Percentiles rank a stretch among this genome's conserved stretches.
phyloP scores from a whole-genome alignment of 2,888 invertebrate genomes.

The Diloba caeruleocephala region DNA sequence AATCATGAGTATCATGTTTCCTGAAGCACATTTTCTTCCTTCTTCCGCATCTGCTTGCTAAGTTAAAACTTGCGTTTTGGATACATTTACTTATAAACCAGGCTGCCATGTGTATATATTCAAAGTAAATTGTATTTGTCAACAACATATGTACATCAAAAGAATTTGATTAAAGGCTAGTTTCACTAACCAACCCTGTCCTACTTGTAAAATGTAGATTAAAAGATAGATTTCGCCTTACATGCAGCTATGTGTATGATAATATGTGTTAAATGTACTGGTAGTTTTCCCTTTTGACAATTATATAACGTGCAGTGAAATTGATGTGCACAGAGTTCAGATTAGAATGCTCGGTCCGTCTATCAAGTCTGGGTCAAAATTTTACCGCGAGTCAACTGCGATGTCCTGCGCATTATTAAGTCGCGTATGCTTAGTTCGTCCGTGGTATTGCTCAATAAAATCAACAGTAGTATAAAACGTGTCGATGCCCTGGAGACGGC shows the following conservation, averaged over 20 bases:
- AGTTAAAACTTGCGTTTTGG: too few relatives aligned
- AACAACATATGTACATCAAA: conserved; percentile 31
- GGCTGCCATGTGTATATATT: conserved; percentile 11
- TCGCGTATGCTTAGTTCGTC: conserved; percentile 63
- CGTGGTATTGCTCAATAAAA: conserved; percentile 77
- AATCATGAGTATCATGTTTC: too few relatives aligned
- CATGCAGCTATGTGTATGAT: conserved; percentile 33
- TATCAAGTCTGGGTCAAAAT: conserved; percentile 81
- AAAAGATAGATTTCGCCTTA: conserved; percentile 49
- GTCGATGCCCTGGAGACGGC: conserved; percentile 74
- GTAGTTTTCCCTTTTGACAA: conserved; percentile 64
- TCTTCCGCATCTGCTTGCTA: too few relatives aligned
- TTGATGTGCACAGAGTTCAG: conserved; percentile 76
- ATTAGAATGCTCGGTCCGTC: conserved; percentile 84
- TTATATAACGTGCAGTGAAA: conserved; percentile 85
- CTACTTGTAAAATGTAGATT: conserved; percentile 46
- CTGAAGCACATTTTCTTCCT: too few relatives aligned
- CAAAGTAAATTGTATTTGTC: background rate
- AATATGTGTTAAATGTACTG: conserved; percentile 29
- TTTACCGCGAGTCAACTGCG: conserved; percentile 68
- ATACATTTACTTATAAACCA: conserved; percentile 1
- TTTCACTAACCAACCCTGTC: conserved; percentile 58
- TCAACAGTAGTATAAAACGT: conserved; percentile 80
- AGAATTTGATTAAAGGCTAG: conserved; percentile 32
- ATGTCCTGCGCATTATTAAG: conserved; percentile 81